A percentile compares a stretch with the other conserved stretches of the same genome.
phyloP scores from a whole-genome alignment of 2,888 invertebrate species.

The Agrotis ipsilon region DNA sequence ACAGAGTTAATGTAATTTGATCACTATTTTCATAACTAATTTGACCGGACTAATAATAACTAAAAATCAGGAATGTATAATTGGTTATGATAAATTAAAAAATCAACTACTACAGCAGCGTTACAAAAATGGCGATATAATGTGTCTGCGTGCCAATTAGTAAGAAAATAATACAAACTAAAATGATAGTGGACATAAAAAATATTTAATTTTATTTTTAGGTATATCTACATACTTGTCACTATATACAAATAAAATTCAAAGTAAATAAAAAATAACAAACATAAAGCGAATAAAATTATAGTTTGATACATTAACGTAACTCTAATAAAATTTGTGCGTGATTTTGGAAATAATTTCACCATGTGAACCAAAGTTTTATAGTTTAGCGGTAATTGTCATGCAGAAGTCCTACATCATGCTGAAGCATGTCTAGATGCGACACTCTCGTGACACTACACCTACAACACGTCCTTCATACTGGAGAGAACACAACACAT shows the following conservation, averaged over 20 bases:
- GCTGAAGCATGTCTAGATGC: constrained; percentile 40
- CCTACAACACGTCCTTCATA: constrained; percentile 30
- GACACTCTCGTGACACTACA: constrained; percentile 37
- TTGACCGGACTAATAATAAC: not conserved
- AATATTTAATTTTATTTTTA: constrained; percentile 62
- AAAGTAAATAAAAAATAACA: constrained; percentile 63
- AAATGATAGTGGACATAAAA: constrained; percentile 64
- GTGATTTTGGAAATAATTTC: constrained; percentile 45
- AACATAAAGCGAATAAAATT: constrained; percentile 60
- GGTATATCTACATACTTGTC: constrained; percentile 64
- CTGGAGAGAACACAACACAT: constrained; percentile 33
- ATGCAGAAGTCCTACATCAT: constrained; percentile 54
- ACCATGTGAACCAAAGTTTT: constrained; percentile 31
- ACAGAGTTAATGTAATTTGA: too few relatives aligned
- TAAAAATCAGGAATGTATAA: constrained; percentile 18
- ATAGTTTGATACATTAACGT: constrained; percentile 56
- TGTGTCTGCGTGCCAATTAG: constrained; percentile 51
- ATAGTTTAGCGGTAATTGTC: constrained; percentile 44
- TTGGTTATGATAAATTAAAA: constrained; percentile 20
- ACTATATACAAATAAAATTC: constrained; percentile 66
- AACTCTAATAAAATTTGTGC: constrained; percentile 51
- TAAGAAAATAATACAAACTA: constrained; percentile 64
- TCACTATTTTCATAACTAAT: too few relatives aligned
- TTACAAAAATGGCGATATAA: constrained; percentile 25
- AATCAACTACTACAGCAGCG: constrained; percentile 21